phyloP scores from a whole-genome alignment of 2,888 invertebrate species.

The Eupeodes latifasciatus region DNA sequence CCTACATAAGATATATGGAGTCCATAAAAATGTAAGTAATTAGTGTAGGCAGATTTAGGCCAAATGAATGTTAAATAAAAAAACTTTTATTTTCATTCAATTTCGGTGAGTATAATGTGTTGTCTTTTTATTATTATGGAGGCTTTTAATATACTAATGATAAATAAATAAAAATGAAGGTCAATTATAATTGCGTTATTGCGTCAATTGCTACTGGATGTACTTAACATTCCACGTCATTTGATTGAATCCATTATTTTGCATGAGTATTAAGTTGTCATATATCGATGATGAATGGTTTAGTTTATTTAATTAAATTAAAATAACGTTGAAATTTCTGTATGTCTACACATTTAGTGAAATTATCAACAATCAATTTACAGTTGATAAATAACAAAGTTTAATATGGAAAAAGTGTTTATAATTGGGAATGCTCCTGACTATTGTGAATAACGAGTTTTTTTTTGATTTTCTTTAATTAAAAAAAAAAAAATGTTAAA shows the following conservation, averaged over 20 bases:
- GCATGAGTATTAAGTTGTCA: not conserved
- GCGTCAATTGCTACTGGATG: not conserved
- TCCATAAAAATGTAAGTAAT: constrained; percentile 15
- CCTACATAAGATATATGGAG: not conserved
- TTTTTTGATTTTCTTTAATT: no score
- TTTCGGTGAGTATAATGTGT: not conserved
- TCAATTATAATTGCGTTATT: constrained; percentile 17
- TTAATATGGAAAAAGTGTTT: no score
- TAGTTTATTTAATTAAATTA: no score
- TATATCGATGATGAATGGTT: no score
- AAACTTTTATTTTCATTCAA: constrained; percentile 24
- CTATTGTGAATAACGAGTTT: no score
- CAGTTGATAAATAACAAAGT: no score
- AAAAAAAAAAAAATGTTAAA: no score
- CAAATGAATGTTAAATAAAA: not conserved
- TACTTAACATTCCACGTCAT: not conserved
- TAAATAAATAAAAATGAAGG: constrained; percentile 11
- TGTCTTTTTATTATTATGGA: not conserved
- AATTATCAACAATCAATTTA: no score
- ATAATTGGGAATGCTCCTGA: no score
- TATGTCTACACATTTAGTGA: no score
- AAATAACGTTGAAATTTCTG: no score
- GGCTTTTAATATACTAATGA: not conserved
- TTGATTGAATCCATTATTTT: not conserved
- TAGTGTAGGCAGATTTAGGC: constrained; percentile 32